Percentiles rank a stretch among this genome's conserved stretches.
Conservation (phyloP, 2,113 vertebrate genomes). For the Cebidichthys violaceus region DNA sequence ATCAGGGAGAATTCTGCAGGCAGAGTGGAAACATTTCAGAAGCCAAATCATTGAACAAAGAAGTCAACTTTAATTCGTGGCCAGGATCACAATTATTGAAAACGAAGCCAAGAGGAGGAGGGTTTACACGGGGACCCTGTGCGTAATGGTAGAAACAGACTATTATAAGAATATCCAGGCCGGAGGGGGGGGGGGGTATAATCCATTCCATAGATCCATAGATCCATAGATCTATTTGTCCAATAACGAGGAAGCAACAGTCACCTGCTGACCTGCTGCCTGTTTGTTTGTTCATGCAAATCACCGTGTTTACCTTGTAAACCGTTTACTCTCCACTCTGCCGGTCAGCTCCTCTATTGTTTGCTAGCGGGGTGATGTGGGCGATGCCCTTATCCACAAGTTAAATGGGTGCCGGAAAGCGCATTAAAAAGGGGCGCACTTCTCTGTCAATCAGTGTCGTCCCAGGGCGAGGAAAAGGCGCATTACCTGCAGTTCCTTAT, state of each 20-base stretch:
- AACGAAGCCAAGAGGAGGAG: slow-evolving; percentile 52
- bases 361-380: slow-evolving; percentile 79
- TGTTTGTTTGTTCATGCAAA: slow-evolving; percentile 82
- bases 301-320: slow-evolving; percentile 78
- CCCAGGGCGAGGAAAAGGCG: slow-evolving; percentile 82
- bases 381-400: slow-evolving; percentile 79
- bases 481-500: slow-evolving; percentile 87
- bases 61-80: slow-evolving; percentile 55
- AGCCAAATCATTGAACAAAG: slow-evolving; percentile 22
- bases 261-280: slow-evolving; percentile 63
- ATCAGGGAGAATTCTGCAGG: slow-evolving; percentile 7
- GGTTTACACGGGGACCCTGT: slow-evolving; percentile 45
- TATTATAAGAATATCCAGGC: slow-evolving; percentile 49
- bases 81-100: slow-evolving; percentile 43
- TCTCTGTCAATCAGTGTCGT: slow-evolving; percentile 84
- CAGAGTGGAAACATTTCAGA: slow-evolving; percentile 28
- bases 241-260: slow-evolving; percentile 49
- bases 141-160: slow-evolving; percentile 67
- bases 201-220: slow-evolving; percentile 41
- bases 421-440: slow-evolving; percentile 82
- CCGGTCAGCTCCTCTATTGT: slow-evolving; percentile 81
- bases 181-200: not conserved
- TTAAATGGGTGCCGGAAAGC: slow-evolving; percentile 84
- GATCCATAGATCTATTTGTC: slow-evolving; percentile 45
- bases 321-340: slow-evolving; percentile 72